Evolutionary conservation across 2,888 invertebrate genomes (phyloP).

Genomic region (Flexamia atlantica): DNA sequence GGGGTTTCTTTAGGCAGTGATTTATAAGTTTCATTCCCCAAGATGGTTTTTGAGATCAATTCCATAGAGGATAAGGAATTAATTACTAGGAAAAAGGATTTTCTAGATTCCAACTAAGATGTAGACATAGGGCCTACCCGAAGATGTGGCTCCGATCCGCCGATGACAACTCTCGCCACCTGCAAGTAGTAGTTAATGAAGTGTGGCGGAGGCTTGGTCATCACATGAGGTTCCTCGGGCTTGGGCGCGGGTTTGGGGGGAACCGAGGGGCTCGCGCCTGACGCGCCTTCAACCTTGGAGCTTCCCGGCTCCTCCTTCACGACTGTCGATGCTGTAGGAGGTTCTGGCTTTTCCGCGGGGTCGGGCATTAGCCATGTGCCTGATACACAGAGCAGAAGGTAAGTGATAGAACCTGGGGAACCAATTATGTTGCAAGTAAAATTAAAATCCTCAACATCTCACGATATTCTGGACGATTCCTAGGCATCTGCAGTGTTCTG

Average conservation of each 20-base stretch:
- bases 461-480: too few species aligned
- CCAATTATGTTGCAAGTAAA: too few species aligned
- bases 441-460: too few species aligned
- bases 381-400: not conserved
- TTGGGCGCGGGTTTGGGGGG: not conserved
- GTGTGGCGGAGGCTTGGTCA: constrained; percentile 56
- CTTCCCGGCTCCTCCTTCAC: constrained; percentile 39
- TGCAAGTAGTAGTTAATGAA: constrained; percentile 66
- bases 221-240: constrained; percentile 3
- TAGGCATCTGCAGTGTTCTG: too few species aligned
- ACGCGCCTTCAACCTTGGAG: not conserved
- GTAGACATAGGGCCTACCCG: constrained; percentile 65
- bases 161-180: constrained; percentile 67
- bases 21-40: too few species aligned
- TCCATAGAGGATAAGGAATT: too few species aligned
- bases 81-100: too few species aligned
- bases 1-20: too few species aligned
- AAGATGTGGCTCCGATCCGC: constrained; percentile 66
- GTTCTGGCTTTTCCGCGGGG: not conserved
- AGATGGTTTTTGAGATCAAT: too few species aligned
- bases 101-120: too few species aligned
- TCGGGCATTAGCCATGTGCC: constrained; percentile 52
- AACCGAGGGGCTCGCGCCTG: not conserved
- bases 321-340: not conserved
- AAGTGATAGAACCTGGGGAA: too few species aligned